Conservation (phyloP, 1,140 invertebrate genomes). For the Eubasilissa regina region DNA sequence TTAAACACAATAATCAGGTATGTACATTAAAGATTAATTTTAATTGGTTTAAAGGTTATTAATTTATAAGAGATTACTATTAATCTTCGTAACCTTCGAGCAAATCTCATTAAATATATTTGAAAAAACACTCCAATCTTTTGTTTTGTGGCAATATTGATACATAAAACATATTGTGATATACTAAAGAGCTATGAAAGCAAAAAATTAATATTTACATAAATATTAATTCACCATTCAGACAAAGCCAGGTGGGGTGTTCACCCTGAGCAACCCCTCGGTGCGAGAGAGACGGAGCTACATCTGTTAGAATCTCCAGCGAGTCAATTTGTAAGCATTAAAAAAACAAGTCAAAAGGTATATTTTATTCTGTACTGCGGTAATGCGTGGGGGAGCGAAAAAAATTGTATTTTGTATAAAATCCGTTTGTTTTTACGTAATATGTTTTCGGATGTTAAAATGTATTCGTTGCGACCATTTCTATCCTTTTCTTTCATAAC, state of each 20-base stretch:
- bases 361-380: background rate
- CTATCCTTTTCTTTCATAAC: slow-evolving; percentile 18
- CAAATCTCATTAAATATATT: no score
- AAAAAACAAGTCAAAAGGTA: background rate
- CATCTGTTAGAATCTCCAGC: background rate
- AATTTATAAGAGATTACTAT: no score
- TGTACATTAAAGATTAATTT: no score
- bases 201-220: slow-evolving; percentile 52
- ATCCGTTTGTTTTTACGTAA: background rate
- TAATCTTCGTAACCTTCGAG: no score
- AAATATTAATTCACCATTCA: slow-evolving; percentile 52
- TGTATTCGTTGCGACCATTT: background rate
- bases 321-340: background rate
- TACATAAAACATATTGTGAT: no score
- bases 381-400: background rate
- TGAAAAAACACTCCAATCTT: no score
- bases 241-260: slow-evolving; percentile 30
- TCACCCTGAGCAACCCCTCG: slow-evolving; percentile 6
- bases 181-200: no score
- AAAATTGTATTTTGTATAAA: background rate
- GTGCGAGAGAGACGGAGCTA: slow-evolving; percentile 34
- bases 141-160: no score
- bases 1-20: no score
- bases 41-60: no score
- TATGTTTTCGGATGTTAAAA: background rate